A percentile compares a stretch with the other conserved stretches of the same genome.
Conservation (phyloP, 2,888 invertebrate genomes). For the Pelosia muscerda region DNA sequence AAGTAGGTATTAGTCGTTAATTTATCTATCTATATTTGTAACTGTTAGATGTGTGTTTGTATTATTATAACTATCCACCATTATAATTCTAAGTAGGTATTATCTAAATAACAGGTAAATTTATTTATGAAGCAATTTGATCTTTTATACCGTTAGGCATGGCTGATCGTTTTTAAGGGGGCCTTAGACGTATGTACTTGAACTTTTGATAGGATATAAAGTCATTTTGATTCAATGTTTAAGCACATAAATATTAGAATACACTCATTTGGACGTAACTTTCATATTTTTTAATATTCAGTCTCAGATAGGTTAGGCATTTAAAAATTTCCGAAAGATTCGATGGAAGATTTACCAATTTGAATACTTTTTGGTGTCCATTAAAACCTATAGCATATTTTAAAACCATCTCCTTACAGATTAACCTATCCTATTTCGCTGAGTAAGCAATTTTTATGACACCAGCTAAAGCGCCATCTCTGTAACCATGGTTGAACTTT, state of each 20-base stretch:
- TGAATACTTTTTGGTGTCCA: background rate
- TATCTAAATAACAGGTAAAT: background rate
- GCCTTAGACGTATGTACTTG: no score
- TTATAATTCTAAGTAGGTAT: no score
- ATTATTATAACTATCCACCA: no score
- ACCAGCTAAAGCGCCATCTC: conserved; percentile 61
- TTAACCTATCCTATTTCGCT: conserved; percentile 26
- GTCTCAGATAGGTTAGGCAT: background rate
- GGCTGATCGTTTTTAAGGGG: no score
- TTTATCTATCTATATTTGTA: no score
- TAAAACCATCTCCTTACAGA: conserved; percentile 20
- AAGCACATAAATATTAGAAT: no score
- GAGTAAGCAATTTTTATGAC: conserved; percentile 30
- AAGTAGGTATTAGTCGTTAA: no score
- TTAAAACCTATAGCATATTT: conserved; percentile 3
- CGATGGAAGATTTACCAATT: background rate
- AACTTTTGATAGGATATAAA: no score
- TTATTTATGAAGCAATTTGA: background rate
- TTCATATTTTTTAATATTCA: background rate
- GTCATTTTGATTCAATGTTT: no score
- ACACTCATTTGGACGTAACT: no score
- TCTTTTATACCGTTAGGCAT: background rate
- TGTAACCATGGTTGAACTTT: conserved; percentile 52
- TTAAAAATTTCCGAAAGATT: background rate
- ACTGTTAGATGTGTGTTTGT: no score